These are phyloP conservation scores for Lathronympha strigana DNA, from an alignment of 2,888 invertebrate species.

Conservation along the genomic window DNA sequence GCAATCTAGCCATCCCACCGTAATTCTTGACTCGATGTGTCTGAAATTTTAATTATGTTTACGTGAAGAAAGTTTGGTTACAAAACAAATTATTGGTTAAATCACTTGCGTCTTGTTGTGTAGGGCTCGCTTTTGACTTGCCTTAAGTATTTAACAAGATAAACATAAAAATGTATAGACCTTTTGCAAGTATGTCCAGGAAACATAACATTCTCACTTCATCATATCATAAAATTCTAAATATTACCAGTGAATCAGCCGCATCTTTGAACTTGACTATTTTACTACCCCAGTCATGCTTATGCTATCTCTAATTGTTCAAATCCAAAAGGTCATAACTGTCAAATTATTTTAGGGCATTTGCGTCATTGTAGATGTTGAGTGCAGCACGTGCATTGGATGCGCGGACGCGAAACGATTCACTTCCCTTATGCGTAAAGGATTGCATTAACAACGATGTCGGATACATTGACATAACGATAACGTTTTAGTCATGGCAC, in stretches of 20 bases:
- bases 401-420: conserved; percentile 58
- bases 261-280: conserved; percentile 11
- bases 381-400: conserved; percentile 42
- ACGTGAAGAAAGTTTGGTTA: conserved; percentile 23
- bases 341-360: neutral
- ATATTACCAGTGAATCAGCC: conserved; percentile 4
- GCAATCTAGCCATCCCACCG: neutral
- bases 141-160: neutral
- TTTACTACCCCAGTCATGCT: conserved; percentile 17
- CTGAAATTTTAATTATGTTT: conserved; percentile 30
- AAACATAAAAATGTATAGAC: neutral
- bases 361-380: neutral
- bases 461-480: neutral
- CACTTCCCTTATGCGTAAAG: conserved; percentile 49
- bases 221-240: neutral
- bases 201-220: neutral
- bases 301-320: neutral
- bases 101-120: no score
- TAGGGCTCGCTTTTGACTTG: conserved; percentile 10
- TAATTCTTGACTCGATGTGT: conserved; percentile 20
- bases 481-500: conserved; percentile 1
- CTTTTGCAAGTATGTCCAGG: neutral
- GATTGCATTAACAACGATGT: conserved; percentile 10
- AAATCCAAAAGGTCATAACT: conserved; percentile 2
- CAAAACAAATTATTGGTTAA: conserved; percentile 22